Percentiles rank a stretch among this genome's conserved stretches.
Conservation (phyloP, 2,113 vertebrate species). For the Circaetus cinerascens region DNA sequence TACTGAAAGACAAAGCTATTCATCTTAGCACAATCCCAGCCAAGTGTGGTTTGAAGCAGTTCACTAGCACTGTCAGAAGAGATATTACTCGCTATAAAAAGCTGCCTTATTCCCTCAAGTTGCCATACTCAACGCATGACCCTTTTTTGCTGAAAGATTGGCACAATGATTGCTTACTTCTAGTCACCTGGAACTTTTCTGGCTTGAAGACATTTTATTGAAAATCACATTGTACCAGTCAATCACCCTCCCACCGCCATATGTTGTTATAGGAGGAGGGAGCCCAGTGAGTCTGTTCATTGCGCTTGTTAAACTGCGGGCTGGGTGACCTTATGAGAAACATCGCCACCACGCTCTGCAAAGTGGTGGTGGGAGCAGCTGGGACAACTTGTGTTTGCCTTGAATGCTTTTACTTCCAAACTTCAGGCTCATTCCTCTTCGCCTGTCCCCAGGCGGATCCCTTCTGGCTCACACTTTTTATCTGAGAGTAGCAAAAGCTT, state of each 20-base stretch:
- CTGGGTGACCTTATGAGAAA: background rate
- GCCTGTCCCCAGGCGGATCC: background rate
- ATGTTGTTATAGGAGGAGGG: conserved; percentile 34
- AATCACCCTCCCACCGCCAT: conserved; percentile 57
- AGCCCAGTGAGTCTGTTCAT: background rate
- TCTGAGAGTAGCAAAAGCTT: background rate
- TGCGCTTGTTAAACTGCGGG: background rate
- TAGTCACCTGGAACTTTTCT: conserved; percentile 67
- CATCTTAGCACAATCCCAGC: conserved; percentile 59
- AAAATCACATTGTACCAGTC: conserved; percentile 58
- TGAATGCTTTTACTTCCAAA: background rate
- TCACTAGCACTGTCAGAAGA: conserved; percentile 71
- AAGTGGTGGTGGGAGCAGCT: background rate
- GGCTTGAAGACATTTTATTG: conserved; percentile 56
- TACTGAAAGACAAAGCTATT: conserved; percentile 69
- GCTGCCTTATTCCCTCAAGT: conserved; percentile 49
- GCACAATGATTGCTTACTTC: conserved; percentile 45
- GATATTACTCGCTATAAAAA: conserved; percentile 73
- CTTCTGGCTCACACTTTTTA: accelerated
- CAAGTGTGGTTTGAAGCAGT: conserved; percentile 59
- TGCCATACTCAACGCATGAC: conserved; percentile 33
- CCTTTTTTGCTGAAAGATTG: conserved; percentile 54
- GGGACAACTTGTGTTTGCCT: background rate
- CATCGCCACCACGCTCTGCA: background rate
- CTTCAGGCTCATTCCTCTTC: background rate